Base-by-base conservation (phyloP, 2,888 invertebrate genomes). In the Lobophora halterata region DNA sequence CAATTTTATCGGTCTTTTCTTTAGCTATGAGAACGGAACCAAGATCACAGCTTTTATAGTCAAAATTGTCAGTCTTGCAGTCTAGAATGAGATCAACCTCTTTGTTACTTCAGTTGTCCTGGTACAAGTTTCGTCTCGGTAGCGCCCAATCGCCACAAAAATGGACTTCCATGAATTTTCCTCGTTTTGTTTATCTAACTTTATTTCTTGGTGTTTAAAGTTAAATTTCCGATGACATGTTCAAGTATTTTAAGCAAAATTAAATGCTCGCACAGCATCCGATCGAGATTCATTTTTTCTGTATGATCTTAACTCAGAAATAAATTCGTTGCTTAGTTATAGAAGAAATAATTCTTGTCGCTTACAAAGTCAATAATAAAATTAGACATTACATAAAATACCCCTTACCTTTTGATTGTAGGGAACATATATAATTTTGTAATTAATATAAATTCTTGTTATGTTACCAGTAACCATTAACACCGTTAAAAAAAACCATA, bases 41-140 rank as follows among this genome's bases (percentile, higher is more conserved):
- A 11, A 31, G 16, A 33, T 13, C 16, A 20, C 17, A 21, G 21
- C n/a, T 11, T 29, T n/a, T n/a, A n/a, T 11, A 17, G 14, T 16
- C 26, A 32, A 14, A 32, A 13, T 16, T 13, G 13, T 18, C 14
- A 28, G 12, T 37, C 16, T 34, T 7, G 20, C 11, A 14, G n/a
- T 19, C 12, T 17, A 23, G 25, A 11, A 30, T 18, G 9, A 6
- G 17, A 8, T 3, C 3, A 2, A 39, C 34, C 52, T 37, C 40
- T 43, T 41, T 38, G 27, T 26, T 9, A 31, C 47, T 42, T 58
- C 54, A 72, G 67, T 38, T 55, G 34, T 46, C 74, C 67, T 74
- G 55, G 75, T 75, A 74, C 53, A 61, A 61, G 64, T 70, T 69
- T 65, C 65, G 62, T 66, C 61, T 57, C 58, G 46, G 52, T 49